phyloP scores from a whole-genome alignment of 2,888 invertebrate species.

The Baronia brevicornis region DNA sequence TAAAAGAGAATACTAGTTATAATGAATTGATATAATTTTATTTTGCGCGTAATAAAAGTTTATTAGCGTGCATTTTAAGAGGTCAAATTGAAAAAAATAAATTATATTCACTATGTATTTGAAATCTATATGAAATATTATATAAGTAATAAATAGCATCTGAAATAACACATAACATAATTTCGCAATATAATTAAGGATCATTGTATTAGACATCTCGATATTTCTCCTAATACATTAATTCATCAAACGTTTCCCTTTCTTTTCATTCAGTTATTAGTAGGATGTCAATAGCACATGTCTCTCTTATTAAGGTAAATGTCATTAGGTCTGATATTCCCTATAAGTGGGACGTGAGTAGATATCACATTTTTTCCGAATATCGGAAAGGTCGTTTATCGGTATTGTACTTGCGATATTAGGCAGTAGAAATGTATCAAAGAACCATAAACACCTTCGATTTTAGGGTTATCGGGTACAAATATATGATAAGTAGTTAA shows the following conservation, averaged over 20 bases:
- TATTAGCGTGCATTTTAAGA: too few species aligned
- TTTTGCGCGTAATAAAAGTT: too few species aligned
- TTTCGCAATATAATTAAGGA: conserved; percentile 9
- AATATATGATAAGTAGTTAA: too few species aligned
- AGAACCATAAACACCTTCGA: conserved; percentile 52
- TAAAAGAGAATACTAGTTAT: too few species aligned
- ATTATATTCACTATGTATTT: too few species aligned
- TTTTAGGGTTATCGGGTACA: too few species aligned
- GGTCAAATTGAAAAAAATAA: too few species aligned
- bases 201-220: conserved; percentile 6
- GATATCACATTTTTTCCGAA: conserved; percentile 42
- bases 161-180: conserved; percentile 2
- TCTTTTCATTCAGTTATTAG: conserved; percentile 15
- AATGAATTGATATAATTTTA: too few species aligned
- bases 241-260: conserved; percentile 11
- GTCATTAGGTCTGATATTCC: conserved; percentile 41
- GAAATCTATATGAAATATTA: too few species aligned
- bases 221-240: conserved; percentile 11
- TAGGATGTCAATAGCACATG: conserved; percentile 22
- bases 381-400: conserved; percentile 44
- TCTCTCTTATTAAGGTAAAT: conserved; percentile 43
- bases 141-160: too few species aligned
- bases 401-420: conserved; percentile 59
- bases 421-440: conserved; percentile 52
- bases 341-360: conserved; percentile 35